Evolutionary conservation across 2,888 invertebrate genomes (phyloP).

Genomic region (Drosophila fulvimacula): DNA sequence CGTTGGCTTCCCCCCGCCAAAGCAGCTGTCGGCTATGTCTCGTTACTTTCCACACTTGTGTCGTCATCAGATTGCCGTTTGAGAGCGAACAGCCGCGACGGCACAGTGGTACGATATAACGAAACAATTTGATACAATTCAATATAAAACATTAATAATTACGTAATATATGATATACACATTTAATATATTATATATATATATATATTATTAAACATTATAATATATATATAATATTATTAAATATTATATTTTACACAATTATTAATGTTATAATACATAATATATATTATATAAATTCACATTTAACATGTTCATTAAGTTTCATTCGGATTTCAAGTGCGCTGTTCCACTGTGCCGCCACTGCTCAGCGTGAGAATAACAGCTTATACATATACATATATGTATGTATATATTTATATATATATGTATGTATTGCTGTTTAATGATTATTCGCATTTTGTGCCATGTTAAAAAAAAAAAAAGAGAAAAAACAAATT

Average conservation of each 20-base stretch:
- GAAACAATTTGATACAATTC: slow-evolving; percentile 18
- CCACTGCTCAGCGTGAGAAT: slow-evolving; percentile 45
- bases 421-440: neutral
- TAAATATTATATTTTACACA: neutral
- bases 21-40: slow-evolving; percentile 71
- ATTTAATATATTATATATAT: no score
- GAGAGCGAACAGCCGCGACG: slow-evolving; percentile 36
- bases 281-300: no score
- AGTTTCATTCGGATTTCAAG: neutral
- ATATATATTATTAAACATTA: no score
- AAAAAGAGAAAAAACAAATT: slow-evolving; percentile 36
- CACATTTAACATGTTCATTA: neutral
- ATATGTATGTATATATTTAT: neutral
- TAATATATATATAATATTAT: no score
- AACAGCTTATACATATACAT: slow-evolving; percentile 9
- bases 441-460: slow-evolving; percentile 40
- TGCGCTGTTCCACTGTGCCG: slow-evolving; percentile 29
- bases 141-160: no score
- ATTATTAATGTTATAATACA: neutral
- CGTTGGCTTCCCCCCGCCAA: slow-evolving; percentile 34
- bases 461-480: slow-evolving; percentile 35
- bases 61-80: slow-evolving; percentile 73
- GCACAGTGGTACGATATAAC: slow-evolving; percentile 43
- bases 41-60: slow-evolving; percentile 79
- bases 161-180: no score